Evolutionary conservation across 1,140 invertebrate genomes (phyloP).

Genomic region (Zeugodacus cucurbitae): DNA sequence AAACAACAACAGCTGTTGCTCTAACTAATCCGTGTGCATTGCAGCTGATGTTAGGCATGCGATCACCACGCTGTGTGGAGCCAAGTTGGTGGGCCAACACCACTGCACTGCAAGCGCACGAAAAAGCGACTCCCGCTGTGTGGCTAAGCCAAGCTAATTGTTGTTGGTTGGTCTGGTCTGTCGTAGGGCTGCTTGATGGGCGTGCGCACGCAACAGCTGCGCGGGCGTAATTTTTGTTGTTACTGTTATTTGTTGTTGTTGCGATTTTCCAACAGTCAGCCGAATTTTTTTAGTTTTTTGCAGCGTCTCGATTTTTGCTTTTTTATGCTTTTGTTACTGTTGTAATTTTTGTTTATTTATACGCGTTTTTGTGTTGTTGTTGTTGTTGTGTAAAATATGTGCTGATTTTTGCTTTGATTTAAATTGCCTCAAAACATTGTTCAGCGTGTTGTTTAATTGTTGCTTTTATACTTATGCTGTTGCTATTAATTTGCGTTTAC

Average conservation of each 20-base stretch:
- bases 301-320: neutral
- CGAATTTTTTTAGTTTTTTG: neutral
- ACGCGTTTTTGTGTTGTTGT: neutral
- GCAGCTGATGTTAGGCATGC: neutral
- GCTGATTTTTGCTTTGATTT: neutral
- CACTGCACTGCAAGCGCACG: neutral
- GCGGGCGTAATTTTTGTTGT: neutral
- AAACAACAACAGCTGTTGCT: neutral
- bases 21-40: neutral
- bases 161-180: neutral
- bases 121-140: neutral
- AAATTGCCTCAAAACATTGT: neutral
- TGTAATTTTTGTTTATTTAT: neutral
- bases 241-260: neutral
- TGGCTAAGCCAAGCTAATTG: neutral
- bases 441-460: conserved; percentile 20
- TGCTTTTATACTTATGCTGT: neutral
- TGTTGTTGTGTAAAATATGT: neutral
- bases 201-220: neutral
- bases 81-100: neutral
- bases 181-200: neutral
- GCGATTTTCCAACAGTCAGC: neutral
- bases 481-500: neutral
- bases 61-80: neutral
- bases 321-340: neutral